Base-by-base conservation (phyloP, 1,140 invertebrate genomes). In the Drosophila guanche region DNA sequence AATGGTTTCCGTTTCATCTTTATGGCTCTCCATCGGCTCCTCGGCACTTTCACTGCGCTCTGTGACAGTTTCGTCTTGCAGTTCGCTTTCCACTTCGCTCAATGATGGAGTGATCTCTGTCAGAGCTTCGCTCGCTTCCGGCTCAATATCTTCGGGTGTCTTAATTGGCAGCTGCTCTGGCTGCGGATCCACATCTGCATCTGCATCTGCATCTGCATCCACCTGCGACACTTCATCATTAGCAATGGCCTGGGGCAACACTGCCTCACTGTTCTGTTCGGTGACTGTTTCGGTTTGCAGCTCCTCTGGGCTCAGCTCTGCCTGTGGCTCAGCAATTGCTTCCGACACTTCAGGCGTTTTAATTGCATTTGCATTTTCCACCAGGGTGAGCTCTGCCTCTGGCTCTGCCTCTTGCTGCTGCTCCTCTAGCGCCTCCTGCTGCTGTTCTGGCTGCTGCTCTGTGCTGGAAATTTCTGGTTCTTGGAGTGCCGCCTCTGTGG, bases 331-430 rank as follows among this genome's bases (percentile, higher is more conserved):
- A 51, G 51, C 73, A 71, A 84, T 84, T 78, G 74, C 72, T 80
- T 78, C 79, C 70, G 76, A 89, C 74, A 89, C 83, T 88, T 88
- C 83, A 57, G 83, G 79, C 77, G 85, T 75, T 58, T 89, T 89
- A 81, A 89, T 89, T 80, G 80, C 80, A 84, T 89, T 89, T 81
- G 70, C 77, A 80, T 80, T 80, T 81, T 75, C 74, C 58, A 4
- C 33, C 10, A 12, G 10, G 16, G 16, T 20, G 2, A 37, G 25
- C 27, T 74, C 27, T 37, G 48, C 10, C 46, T 51, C 40, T 40
- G 50, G 50, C 22, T 37, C 50, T 14, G 47, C 22, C n/a, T 29
- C 42, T 27, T 37, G 42, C 2, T 43, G 20, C 27, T 47, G 4
- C 61, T 65, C 43, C 33, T 25, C 12, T n/a, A n/a, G n/a, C n/a